Evolutionary conservation across 2,113 vertebrate genomes (phyloP).

Genomic region (Corvus moneduloides): DNA sequence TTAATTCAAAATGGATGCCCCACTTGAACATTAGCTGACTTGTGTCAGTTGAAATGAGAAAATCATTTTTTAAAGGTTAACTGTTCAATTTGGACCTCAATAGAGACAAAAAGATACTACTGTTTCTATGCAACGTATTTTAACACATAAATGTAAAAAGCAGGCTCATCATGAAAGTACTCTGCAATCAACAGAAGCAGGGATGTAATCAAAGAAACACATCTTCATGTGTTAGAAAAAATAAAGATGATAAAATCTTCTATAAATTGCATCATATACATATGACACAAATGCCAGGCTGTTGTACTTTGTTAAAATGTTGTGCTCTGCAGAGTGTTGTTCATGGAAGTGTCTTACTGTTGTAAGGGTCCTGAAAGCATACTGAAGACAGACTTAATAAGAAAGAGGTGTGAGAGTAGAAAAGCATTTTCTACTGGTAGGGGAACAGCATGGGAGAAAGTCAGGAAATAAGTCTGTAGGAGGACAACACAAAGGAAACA

Average conservation of each 20-base stretch:
- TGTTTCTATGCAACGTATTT: neutral
- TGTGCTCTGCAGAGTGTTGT: neutral
- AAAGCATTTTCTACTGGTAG: too few species aligned
- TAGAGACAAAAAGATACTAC: neutral
- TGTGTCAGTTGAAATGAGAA: neutral
- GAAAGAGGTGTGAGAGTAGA: neutral
- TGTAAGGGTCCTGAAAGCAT: neutral
- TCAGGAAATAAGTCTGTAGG: neutral
- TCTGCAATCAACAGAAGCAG: neutral
- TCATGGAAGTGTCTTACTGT: neutral
- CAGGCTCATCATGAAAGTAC: neutral
- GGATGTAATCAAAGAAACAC: neutral
- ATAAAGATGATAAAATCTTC: neutral
- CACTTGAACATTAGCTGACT: neutral
- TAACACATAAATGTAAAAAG: neutral
- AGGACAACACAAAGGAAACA: neutral
- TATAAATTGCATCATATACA: neutral
- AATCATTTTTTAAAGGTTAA: neutral
- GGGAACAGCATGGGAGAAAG: neutral
- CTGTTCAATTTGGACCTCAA: rapidly evolving
- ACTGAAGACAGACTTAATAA: neutral
- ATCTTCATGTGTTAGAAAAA: neutral
- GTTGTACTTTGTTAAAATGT: neutral
- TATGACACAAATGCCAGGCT: neutral
- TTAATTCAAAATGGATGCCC: neutral